Evolutionary conservation across 1,140 invertebrate species (phyloP), one percentile per base, ranked within the genome.

Genomic region (Aricia agestis): DNA sequence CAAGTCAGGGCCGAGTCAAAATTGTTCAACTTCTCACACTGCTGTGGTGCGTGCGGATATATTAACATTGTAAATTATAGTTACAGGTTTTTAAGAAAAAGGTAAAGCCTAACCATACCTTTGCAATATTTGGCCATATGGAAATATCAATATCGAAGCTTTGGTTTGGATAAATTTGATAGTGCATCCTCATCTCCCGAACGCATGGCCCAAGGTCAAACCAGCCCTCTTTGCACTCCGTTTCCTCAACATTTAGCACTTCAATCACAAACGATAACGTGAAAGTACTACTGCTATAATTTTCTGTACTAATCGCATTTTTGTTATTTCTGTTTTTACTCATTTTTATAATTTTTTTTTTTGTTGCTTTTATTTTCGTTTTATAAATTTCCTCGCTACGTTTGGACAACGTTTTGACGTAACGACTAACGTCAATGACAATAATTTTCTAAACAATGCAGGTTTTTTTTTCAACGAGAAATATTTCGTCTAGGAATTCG

Each of bases 211-310:
- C 87, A 7, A 89, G 74, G 31, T 88, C 84, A 3, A 88, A 31
- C 80, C 78, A 84, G 11, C 83, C 88, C 58, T 86, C 82, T 42
- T 78, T 82, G 63, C 79, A 83, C 52, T 90, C 88, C 79, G 78
- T 85, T 7, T 84, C 78, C 17, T 88, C 86, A 13, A 84, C 74
- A 6, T 81, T 82, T 61, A 85, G 61, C 7, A 89, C 72, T 83
- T 91, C 86, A 32, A 89, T 70, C 2, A 78, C 79, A 77, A 91
- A 90, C 13, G 83, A 86, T 10, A 91, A 57, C 5, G 83, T 85
- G 67, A 91, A 91, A 3, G 73, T 68, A 72, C 86, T 89, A 74
- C 76, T 80, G 25, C 66, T 72, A 65, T 70, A 76, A 17, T 71
- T 73, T 61, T 67, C 52, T 67, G 68, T n/a, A 58, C 72, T 67